phyloP scores from a whole-genome alignment of 2,113 vertebrate species.

The Genyomyrus donnyi region DNA sequence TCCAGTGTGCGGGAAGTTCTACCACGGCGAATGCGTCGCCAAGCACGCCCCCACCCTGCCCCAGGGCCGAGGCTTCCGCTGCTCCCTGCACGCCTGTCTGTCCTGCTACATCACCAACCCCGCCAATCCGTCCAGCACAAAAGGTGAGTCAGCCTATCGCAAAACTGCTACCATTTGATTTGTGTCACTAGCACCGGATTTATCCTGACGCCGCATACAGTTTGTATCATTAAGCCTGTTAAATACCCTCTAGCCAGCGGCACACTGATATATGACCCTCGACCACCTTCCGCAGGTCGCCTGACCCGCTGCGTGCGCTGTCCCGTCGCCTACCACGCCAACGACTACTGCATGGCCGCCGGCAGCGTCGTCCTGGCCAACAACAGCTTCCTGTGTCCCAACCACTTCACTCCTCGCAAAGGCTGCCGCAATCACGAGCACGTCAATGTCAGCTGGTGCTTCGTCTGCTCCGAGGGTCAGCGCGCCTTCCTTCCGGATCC shows the following conservation, averaged over 20 bases:
- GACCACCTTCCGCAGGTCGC: slow-evolving; percentile 63
- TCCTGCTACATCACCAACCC: slow-evolving; percentile 88
- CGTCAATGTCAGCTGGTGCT: slow-evolving; percentile 99
- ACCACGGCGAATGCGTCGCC: slow-evolving; percentile 79
- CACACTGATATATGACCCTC: neutral
- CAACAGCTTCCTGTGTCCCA: slow-evolving; percentile 96
- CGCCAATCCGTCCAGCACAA: slow-evolving; percentile 75
- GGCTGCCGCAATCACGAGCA: slow-evolving; percentile 96
- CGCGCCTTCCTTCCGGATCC: neutral
- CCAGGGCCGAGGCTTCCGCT: slow-evolving; percentile 88
- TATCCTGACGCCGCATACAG: neutral
- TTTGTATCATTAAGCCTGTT: neutral
- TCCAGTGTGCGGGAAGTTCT: slow-evolving; percentile 92
- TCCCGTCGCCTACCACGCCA: slow-evolving; percentile 92
- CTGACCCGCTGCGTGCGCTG: slow-evolving; percentile 96
- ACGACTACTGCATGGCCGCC: slow-evolving; percentile 91
- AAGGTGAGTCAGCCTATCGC: slow-evolving; percentile 63
- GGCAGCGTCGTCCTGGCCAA: slow-evolving; percentile 89
- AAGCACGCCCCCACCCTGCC: slow-evolving; percentile 71
- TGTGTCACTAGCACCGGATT: neutral
- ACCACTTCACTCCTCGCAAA: slow-evolving; percentile 88
- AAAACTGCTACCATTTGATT: neutral
- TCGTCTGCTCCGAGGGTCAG: slow-evolving; percentile 95
- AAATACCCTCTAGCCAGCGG: neutral
- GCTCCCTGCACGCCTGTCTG: slow-evolving; percentile 91